These are phyloP conservation scores for Haliclona indistincta DNA, from an alignment of 37 sponge, comb jelly and placozoan species.

Conservation along the genomic window DNA sequence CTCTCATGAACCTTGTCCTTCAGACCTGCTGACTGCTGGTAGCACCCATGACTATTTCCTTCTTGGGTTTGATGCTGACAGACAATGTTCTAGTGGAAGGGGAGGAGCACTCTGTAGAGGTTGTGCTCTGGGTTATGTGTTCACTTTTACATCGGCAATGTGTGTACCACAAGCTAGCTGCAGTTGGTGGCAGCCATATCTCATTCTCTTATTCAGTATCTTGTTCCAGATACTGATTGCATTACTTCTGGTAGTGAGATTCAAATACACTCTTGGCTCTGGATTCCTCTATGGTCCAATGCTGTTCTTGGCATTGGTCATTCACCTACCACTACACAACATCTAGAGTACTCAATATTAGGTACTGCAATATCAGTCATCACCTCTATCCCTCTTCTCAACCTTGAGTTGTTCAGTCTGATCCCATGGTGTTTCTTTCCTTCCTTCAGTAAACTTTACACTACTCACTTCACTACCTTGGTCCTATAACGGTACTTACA, in stretches of 20 bases:
- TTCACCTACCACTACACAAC: neutral
- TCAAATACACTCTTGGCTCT: neutral
- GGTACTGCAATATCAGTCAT: neutral
- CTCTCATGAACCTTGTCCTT: too few species aligned
- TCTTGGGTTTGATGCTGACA: too few species aligned
- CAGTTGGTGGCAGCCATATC: too few species aligned
- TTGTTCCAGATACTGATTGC: neutral
- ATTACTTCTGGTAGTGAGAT: neutral
- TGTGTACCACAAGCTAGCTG: too few species aligned
- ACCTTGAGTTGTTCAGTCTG: slow-evolving; percentile 6
- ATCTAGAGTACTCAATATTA: neutral
- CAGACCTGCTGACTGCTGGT: too few species aligned
- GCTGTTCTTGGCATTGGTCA: neutral
- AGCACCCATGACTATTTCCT: too few species aligned
- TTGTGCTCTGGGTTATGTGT: too few species aligned
- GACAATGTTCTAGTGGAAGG: too few species aligned
- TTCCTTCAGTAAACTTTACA: too few species aligned
- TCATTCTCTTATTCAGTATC: neutral
- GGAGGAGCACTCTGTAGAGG: too few species aligned
- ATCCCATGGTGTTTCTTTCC: slow-evolving; percentile 27
- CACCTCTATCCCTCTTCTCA: neutral
- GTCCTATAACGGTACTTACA: neutral
- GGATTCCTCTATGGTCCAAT: slow-evolving; percentile 16
- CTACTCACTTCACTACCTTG: slow-evolving; percentile 2
- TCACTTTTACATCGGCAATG: too few species aligned